A percentile compares a stretch with the other conserved stretches of the same genome.
Evolutionary conservation across 2,113 vertebrate genomes (phyloP).

Genomic region (Austrofundulus limnaeus): DNA sequence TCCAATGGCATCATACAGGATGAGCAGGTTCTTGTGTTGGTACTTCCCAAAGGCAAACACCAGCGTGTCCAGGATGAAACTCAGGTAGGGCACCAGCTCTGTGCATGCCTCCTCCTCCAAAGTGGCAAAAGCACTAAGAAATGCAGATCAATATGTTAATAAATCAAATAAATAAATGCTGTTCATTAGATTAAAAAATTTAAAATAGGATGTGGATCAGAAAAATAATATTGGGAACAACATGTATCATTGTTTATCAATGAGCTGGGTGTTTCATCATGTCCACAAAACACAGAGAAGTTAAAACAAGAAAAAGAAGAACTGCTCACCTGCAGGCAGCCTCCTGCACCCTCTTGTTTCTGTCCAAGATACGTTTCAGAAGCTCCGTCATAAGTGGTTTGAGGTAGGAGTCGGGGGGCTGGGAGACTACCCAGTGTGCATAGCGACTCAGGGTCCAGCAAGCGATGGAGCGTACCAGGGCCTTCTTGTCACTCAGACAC

Average conservation of each 20-base stretch:
- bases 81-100: constrained; percentile 93
- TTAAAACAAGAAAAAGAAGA: rapidly evolving
- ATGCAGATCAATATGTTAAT: not conserved
- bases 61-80: constrained; percentile 93
- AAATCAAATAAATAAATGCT: not conserved
- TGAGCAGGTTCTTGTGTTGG: constrained; percentile 96
- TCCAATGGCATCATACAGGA: constrained; percentile 95
- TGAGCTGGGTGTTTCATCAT: constrained; percentile 66
- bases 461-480: constrained; percentile 91
- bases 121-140: constrained; percentile 89
- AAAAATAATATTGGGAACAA: constrained; percentile 62
- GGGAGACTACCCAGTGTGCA: constrained; percentile 96
- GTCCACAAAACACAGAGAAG: no score
- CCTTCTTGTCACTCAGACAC: constrained; percentile 91
- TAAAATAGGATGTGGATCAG: constrained; percentile 49
- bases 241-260: constrained; percentile 66
- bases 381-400: constrained; percentile 96
- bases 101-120: constrained; percentile 96
- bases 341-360: constrained; percentile 95
- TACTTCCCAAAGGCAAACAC: constrained; percentile 97
- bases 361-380: constrained; percentile 91
- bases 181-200: not conserved
- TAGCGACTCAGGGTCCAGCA: constrained; percentile 97
- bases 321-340: constrained; percentile 89
- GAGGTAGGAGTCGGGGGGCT: constrained; percentile 91